phyloP scores from a whole-genome alignment of 2,888 invertebrate genomes.

The Prosapia bicincta region DNA sequence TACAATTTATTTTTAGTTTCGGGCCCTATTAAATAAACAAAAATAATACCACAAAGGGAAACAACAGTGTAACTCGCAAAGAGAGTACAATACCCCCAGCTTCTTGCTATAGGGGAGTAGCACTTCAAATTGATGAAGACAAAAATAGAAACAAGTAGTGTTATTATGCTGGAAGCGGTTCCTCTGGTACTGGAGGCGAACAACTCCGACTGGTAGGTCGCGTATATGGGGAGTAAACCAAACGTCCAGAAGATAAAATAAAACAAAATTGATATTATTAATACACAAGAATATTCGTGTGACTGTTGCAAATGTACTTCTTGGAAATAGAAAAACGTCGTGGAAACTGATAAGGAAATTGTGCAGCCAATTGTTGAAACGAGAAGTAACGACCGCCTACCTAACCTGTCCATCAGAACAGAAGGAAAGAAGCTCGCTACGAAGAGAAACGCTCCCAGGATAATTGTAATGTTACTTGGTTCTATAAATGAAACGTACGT shows the following conservation, averaged over 20 bases:
- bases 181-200: constrained; percentile 62
- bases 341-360: constrained; percentile 15
- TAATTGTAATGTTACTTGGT: constrained; percentile 27
- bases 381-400: constrained; percentile 18
- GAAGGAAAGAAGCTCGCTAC: constrained; percentile 11
- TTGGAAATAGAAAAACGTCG: constrained; percentile 29
- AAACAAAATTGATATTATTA: constrained; percentile 52
- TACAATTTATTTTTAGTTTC: constrained; percentile 70
- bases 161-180: constrained; percentile 55
- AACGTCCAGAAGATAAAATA: constrained; percentile 57
- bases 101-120: constrained; percentile 43
- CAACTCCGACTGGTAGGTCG: constrained; percentile 58
- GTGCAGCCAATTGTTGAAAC: constrained; percentile 30
- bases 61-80: constrained; percentile 32
- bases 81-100: constrained; percentile 31
- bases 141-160: constrained; percentile 54
- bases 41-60: constrained; percentile 28
- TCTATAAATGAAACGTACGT: constrained; percentile 4
- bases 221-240: constrained; percentile 57
- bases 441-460: constrained; percentile 16
- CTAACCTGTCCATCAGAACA: constrained; percentile 12
- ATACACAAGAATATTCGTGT: constrained; percentile 40
- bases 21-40: constrained; percentile 44
- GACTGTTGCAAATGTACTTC: constrained; percentile 18
- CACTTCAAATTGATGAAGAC: constrained; percentile 58